These are phyloP conservation scores for Aphaenogaster floridana DNA, from an alignment of 1,140 invertebrate genomes.

Conservation along the genomic window DNA sequence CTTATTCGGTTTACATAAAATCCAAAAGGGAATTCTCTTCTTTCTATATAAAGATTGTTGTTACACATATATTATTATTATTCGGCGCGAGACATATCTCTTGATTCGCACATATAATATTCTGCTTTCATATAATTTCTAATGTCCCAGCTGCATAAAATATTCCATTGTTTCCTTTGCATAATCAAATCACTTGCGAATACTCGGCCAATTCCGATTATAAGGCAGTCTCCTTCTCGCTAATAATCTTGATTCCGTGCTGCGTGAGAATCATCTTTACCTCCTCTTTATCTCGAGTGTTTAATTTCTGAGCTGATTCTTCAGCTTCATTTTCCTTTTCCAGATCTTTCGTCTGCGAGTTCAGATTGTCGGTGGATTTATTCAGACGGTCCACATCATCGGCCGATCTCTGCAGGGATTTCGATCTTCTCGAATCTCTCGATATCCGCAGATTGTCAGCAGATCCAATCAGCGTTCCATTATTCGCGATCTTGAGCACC, in stretches of 20 bases:
- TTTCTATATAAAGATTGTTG: slow-evolving; percentile 15
- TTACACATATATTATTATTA: slow-evolving; percentile 5
- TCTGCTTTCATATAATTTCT: slow-evolving; percentile 16
- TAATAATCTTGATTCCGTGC: slow-evolving; percentile 92
- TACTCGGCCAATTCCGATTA: slow-evolving; percentile 80
- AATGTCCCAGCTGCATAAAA: neutral
- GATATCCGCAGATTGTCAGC: slow-evolving; percentile 81
- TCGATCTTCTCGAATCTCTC: slow-evolving; percentile 74
- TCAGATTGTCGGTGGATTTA: slow-evolving; percentile 81
- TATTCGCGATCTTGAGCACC: slow-evolving; percentile 69
- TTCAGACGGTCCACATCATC: slow-evolving; percentile 82
- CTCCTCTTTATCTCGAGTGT: slow-evolving; percentile 89
- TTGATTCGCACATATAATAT: neutral
- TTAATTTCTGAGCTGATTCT: slow-evolving; percentile 74
- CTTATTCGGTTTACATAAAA: neutral
- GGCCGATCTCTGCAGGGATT: slow-evolving; percentile 80
- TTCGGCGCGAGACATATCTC: neutral
- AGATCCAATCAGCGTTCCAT: slow-evolving; percentile 80
- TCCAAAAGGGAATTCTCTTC: neutral
- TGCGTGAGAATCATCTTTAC: slow-evolving; percentile 91
- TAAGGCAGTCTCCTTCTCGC: slow-evolving; percentile 91
- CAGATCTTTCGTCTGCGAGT: slow-evolving; percentile 73
- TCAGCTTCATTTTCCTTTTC: slow-evolving; percentile 69
- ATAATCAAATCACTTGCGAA: slow-evolving; percentile 7
- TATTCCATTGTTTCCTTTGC: neutral